phyloP scores from a whole-genome alignment of 2,113 vertebrate genomes.

The Candoia aspera region DNA sequence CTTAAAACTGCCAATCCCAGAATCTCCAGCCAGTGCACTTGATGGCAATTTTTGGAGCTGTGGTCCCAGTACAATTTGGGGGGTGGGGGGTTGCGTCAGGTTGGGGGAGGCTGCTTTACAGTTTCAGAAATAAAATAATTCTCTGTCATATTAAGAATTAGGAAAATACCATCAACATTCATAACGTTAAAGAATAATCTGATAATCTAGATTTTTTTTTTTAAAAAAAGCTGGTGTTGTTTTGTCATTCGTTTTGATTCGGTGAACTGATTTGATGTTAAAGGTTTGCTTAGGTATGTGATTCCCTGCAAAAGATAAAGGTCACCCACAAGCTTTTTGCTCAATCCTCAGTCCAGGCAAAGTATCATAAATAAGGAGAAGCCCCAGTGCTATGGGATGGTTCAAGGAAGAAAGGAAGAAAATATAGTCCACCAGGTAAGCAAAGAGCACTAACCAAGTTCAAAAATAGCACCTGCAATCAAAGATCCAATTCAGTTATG shows the following conservation, averaged over 20 bases:
- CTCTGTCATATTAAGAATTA: conserved; percentile 25
- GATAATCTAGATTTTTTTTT: conserved; percentile 54
- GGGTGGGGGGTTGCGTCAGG: neutral
- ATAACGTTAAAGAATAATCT: conserved; percentile 57
- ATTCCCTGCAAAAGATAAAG: conserved; percentile 69
- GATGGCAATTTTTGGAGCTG: neutral
- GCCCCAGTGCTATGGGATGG: conserved; percentile 42
- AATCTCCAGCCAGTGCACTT: neutral
- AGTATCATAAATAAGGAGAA: conserved; percentile 72
- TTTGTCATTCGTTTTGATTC: conserved; percentile 67
- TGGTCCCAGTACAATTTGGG: neutral
- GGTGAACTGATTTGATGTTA: conserved; percentile 71
- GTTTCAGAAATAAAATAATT: neutral
- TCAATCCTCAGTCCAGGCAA: conserved; percentile 66
- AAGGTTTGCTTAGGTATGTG: conserved; percentile 72
- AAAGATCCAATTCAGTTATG: conserved; percentile 57
- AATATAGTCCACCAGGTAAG: conserved; percentile 54
- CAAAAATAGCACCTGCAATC: conserved; percentile 62
- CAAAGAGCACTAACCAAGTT: conserved; percentile 57
- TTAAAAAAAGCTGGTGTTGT: conserved; percentile 39
- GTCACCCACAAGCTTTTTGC: conserved; percentile 69
- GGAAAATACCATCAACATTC: conserved; percentile 12
- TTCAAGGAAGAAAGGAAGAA: conserved; percentile 52
- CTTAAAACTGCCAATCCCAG: neutral
- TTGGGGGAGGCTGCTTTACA: neutral